Conservation (phyloP, 2,888 invertebrate species). For the Biston stratarius region DNA sequence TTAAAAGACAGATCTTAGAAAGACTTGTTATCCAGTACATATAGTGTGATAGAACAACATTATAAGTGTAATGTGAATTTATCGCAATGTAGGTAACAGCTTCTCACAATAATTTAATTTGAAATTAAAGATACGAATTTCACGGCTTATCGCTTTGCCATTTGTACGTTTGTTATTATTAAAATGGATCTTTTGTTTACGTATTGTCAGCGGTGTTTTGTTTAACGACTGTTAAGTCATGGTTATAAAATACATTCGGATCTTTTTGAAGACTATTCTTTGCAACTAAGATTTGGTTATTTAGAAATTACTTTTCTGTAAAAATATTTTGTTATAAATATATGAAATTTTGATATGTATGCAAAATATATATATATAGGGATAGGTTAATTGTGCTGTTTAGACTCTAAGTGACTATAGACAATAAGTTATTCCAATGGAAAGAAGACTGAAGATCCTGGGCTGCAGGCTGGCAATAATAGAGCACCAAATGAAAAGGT, state of each 20-base stretch:
- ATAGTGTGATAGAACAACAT: conserved; percentile 62
- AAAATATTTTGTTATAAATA: background rate
- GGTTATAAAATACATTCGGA: conserved; percentile 45
- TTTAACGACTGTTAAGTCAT: conserved; percentile 30
- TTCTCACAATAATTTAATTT: conserved; percentile 52
- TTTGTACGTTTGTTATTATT: conserved; percentile 60
- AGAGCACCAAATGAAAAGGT: conserved; percentile 19
- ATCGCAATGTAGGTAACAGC: conserved; percentile 77
- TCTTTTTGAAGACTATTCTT: conserved; percentile 68
- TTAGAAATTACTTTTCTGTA: conserved; percentile 8
- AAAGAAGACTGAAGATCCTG: conserved; percentile 3
- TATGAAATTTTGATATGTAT: no score
- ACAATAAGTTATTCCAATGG: conserved; percentile 19
- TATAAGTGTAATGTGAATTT: conserved; percentile 79
- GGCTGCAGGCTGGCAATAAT: conserved; percentile 6
- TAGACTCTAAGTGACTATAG: conserved; percentile 27
- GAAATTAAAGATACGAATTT: conserved; percentile 58
- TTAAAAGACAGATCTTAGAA: conserved; percentile 69
- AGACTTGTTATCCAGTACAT: conserved; percentile 56
- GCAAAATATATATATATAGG: no score
- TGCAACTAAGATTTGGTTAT: conserved; percentile 19
- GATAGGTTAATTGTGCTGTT: background rate
- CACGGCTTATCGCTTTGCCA: conserved; percentile 54
- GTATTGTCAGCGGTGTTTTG: conserved; percentile 46
- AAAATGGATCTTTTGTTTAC: conserved; percentile 60